Conservation (phyloP, 2,797 vertebrate genomes). For the Aotus griseimembra region DNA sequence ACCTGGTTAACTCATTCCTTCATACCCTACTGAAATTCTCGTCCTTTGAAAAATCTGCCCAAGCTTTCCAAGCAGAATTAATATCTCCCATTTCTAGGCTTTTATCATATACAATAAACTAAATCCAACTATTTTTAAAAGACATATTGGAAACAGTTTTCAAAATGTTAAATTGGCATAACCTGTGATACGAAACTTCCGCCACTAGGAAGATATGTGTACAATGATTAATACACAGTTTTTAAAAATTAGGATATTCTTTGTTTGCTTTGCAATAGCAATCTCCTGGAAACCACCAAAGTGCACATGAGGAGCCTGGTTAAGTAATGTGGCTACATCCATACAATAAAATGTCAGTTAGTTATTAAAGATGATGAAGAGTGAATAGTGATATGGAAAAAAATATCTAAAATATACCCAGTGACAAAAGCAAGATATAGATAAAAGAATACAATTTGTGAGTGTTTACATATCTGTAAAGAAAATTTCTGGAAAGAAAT, state of each 20-base stretch:
- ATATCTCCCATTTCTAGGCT: background rate
- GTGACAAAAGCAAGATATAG: background rate
- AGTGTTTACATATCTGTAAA: background rate
- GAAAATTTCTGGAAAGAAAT: background rate
- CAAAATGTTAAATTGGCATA: background rate
- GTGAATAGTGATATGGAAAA: background rate
- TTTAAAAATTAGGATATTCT: background rate
- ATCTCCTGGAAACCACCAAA: background rate
- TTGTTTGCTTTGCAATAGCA: background rate
- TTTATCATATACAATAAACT: background rate
- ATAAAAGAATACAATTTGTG: background rate
- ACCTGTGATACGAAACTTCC: background rate
- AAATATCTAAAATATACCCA: background rate
- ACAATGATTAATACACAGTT: background rate
- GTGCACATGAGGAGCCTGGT: background rate
- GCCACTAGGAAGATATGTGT: background rate
- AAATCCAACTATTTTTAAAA: slow-evolving; percentile 14
- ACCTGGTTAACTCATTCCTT: background rate
- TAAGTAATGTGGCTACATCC: background rate
- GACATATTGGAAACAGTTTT: background rate
- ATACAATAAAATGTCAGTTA: background rate
- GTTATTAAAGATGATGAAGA: background rate
- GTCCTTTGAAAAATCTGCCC: background rate
- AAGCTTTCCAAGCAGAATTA: background rate
- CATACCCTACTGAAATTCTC: background rate